Percentiles rank a stretch among this genome's conserved stretches.
Evolutionary conservation across 2,797 vertebrate genomes (phyloP).

Genomic region (Remorina albescens): DNA sequence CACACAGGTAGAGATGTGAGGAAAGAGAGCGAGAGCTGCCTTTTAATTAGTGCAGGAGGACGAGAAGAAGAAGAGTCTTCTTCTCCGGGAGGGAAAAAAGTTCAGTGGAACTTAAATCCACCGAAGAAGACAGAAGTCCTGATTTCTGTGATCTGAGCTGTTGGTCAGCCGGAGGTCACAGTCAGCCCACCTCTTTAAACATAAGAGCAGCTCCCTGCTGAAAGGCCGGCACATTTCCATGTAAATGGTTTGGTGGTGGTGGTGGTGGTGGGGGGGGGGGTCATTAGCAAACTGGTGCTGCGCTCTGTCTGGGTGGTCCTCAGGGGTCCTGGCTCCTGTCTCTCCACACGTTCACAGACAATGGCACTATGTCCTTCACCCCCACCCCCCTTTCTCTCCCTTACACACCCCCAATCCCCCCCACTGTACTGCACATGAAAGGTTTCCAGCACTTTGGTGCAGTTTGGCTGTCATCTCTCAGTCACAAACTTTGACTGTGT

Average conservation of each 20-base stretch:
- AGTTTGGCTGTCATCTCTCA: too few species aligned
- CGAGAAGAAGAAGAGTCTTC: too few species aligned
- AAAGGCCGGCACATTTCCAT: constrained; percentile 19
- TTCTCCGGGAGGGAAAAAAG: neutral
- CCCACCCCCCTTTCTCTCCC: constrained; percentile 21
- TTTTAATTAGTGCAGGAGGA: constrained; percentile 5
- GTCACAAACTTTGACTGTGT: too few species aligned
- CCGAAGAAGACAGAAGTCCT: neutral
- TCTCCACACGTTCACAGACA: constrained; percentile 79
- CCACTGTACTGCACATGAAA: constrained; percentile 13
- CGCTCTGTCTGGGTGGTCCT: constrained; percentile 83
- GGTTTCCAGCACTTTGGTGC: constrained; percentile 8
- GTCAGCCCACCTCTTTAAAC: constrained; percentile 17
- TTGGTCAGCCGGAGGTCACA: neutral
- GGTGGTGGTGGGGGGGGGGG: too few species aligned
- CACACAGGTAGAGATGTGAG: neutral
- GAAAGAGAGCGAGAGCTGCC: neutral
- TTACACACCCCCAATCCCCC: neutral
- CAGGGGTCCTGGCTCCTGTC: constrained; percentile 77
- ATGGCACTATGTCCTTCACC: constrained; percentile 67
- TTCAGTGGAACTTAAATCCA: neutral
- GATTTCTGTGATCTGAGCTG: neutral
- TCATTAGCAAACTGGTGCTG: constrained; percentile 35
- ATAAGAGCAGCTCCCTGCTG: neutral
- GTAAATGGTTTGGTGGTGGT: constrained; percentile 35